Percentiles rank a stretch among this genome's conserved stretches.
Conservation (phyloP, 2,888 invertebrate genomes). For the Xestoiulus laeticollis region DNA sequence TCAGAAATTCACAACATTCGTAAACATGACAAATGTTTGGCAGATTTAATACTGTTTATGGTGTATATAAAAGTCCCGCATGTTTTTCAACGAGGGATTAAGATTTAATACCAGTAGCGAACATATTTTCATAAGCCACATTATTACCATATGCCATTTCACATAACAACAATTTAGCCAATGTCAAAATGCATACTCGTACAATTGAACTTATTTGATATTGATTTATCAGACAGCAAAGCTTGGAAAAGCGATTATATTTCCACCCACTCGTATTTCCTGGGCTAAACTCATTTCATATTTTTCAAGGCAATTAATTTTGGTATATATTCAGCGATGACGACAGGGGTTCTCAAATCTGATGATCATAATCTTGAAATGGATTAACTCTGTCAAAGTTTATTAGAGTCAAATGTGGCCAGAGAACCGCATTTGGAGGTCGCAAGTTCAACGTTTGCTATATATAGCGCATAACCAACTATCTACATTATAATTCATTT, state of each 20-base stretch:
- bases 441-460: no score
- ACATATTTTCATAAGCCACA: neutral
- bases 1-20: neutral
- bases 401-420: no score
- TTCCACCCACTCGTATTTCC: neutral
- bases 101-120: neutral
- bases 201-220: neutral
- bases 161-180: neutral
- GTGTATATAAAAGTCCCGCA: neutral
- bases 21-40: constrained; percentile 26
- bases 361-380: neutral
- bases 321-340: neutral
- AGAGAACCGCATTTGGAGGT: no score
- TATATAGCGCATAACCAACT: no score
- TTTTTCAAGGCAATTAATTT: neutral
- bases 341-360: neutral
- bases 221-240: neutral
- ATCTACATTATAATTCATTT: neutral
- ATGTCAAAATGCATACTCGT: neutral
- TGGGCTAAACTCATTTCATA: neutral
- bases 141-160: neutral
- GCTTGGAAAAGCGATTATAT: neutral
- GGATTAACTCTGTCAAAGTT: neutral
- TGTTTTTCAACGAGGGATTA: constrained; percentile 15
- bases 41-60: constrained; percentile 5